Percentiles rank a stretch among this genome's conserved stretches.
Evolutionary conservation across 2,113 vertebrate species (phyloP).

Genomic region (Rousettus leschenaultii): DNA sequence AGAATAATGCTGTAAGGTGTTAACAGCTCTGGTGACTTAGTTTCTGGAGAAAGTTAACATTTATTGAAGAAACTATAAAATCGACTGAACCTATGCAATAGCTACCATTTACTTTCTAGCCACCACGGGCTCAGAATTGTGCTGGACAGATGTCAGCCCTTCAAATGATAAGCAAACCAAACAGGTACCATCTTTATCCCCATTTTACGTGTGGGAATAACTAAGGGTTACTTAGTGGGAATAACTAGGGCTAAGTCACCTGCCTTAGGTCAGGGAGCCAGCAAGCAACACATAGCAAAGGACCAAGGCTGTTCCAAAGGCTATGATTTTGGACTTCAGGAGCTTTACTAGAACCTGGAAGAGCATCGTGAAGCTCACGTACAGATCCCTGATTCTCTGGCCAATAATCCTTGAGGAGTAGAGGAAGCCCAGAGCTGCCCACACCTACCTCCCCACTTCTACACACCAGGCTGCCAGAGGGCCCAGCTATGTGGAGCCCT

Average conservation of each 20-base stretch:
- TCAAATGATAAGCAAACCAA: neutral
- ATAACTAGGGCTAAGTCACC: neutral
- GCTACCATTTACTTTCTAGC: neutral
- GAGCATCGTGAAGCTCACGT: fast-evolving
- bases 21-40: neutral
- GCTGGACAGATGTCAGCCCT: neutral
- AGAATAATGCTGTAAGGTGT: neutral
- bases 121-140: neutral
- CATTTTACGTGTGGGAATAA: neutral
- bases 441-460: neutral
- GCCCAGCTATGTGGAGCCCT: fast-evolving
- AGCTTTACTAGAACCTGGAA: neutral
- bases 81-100: neutral
- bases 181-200: too few species aligned
- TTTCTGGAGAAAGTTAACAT: neutral
- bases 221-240: neutral
- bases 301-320: neutral
- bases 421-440: neutral
- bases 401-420: fast-evolving
- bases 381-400: neutral
- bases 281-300: fast-evolving
- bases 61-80: neutral
- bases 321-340: neutral
- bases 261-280: neutral
- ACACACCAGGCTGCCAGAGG: neutral